These are phyloP conservation scores for Leptopilina boulardi DNA, from an alignment of 1,140 invertebrate genomes.

Conservation along the genomic window DNA sequence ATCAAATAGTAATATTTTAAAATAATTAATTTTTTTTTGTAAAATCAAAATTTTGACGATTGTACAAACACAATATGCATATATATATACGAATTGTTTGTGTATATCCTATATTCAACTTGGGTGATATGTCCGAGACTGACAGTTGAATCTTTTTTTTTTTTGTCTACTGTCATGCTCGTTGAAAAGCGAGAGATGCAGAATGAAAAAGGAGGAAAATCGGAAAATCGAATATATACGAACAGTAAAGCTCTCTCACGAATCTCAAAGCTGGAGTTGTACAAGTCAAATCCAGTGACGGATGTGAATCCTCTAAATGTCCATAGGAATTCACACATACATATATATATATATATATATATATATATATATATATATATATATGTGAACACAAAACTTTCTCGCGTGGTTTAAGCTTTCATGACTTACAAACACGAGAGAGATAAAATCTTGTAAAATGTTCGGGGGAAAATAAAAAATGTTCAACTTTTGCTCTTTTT, in stretches of 20 bases:
- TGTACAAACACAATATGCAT: not conserved
- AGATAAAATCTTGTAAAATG: not conserved
- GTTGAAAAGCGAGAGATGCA: conserved; percentile 1
- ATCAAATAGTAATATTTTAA: no score
- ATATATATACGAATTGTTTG: not conserved
- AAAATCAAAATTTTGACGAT: not conserved
- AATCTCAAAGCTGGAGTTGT: conserved; percentile 20
- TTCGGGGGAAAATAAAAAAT: not conserved
- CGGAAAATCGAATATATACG: not conserved
- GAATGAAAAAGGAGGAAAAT: not conserved
- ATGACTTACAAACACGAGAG: not conserved
- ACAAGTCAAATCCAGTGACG: conserved; percentile 15
- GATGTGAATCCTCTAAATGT: conserved; percentile 19
- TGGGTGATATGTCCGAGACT: not conserved
- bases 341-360: no score
- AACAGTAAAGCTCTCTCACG: conserved; percentile 20
- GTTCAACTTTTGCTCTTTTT: not conserved
- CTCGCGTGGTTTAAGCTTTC: not conserved
- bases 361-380: no score
- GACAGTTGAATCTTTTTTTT: conserved; percentile 19
- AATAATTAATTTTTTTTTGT: no score
- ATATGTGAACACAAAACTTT: not conserved
- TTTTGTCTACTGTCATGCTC: conserved; percentile 11
- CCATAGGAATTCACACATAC: conserved; percentile 11
- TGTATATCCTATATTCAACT: not conserved